phyloP scores from a whole-genome alignment of 92 coral and sea anemone species.

The Chrysogorgia sp. region DNA sequence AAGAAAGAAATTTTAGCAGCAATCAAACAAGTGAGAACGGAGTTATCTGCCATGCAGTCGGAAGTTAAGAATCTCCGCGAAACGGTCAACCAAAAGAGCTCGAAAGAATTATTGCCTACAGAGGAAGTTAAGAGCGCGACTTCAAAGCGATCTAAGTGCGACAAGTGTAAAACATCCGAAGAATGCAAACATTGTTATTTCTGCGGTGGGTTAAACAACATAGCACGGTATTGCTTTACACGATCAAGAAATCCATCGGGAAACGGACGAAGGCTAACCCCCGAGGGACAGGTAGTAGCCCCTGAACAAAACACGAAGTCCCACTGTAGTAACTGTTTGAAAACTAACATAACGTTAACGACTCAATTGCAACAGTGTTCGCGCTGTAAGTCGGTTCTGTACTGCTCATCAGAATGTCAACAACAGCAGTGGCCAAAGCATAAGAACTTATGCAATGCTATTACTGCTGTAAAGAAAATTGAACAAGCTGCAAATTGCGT shows the following conservation, averaged over 20 bases:
- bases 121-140: too few relatives aligned
- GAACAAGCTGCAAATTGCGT: not conserved
- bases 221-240: constrained; percentile 28
- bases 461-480: not conserved
- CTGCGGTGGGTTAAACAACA: constrained; percentile 44
- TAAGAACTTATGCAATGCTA: constrained; percentile 43
- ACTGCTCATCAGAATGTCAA: constrained; percentile 31
- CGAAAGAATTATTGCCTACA: not conserved
- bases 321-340: constrained; percentile 12
- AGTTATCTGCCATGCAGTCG: constrained; percentile 10
- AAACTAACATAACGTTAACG: not conserved
- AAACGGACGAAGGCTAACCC: constrained; percentile 18
- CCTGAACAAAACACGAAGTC: not conserved
- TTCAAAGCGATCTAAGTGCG: too few relatives aligned
- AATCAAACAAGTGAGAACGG: not conserved
- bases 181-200: constrained; percentile 39
- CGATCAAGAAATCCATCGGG: not conserved
- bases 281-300: constrained; percentile 36
- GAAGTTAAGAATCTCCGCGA: not conserved
- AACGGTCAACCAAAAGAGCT: not conserved
- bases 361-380: constrained; percentile 10
- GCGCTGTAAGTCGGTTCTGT: constrained; percentile 25
- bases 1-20: constrained; percentile 3
- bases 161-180: constrained; percentile 1
- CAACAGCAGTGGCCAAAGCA: constrained; percentile 34